Base-by-base conservation (phyloP, 2,797 vertebrate genomes). In the Fistularia commersonii region DNA sequence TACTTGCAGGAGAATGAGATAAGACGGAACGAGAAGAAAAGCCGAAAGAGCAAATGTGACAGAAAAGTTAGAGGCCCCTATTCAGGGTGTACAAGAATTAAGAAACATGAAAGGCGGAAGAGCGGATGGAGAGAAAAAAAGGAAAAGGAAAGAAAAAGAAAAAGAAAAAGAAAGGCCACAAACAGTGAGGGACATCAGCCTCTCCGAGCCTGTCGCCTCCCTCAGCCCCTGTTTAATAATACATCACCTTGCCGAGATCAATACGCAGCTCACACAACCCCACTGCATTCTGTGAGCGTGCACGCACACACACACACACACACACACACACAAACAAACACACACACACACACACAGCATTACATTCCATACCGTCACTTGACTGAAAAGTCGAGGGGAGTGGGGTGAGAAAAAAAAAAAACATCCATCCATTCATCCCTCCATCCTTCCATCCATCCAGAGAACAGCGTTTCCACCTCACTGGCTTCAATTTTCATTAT, bases 221-320 rank as follows among this genome's bases (percentile, higher is more conserved):
- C 63, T 64, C 65, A 58, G 45, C 54, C 52, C 67, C 67, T 74
- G 63, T 77, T 83, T 71, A 83, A 82, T 86, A 84, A 85, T 81
- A 83, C 76, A 86, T 85, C 51, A 51, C 31, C 55, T 49, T 42
- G 53, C 55, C 42, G 11, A 14, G 42, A 82, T 84, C 81, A 49
- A 78, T 75, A 74, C 37, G 51, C 45, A 11, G 41, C n/a, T 23
- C 39, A 15, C 32, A 12, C 35, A 11, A 41, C 42, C 38, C 41
- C 34, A 23, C 33, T 32, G 31, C 11, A 45, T n/a, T 31, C 9
- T 41, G 14, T 44, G 23, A 14, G 11, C 23, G 23, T 4, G 2
- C 23, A 23, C 23, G 4, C 23, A 23, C 23, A 23, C 23, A 23
- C 2, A 23, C 23, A 23, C 23, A 23, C 23, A 23, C 23, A 23